Conservation (phyloP, 2,797 vertebrate genomes). For the Ctenochaetus hawaiiensis region DNA sequence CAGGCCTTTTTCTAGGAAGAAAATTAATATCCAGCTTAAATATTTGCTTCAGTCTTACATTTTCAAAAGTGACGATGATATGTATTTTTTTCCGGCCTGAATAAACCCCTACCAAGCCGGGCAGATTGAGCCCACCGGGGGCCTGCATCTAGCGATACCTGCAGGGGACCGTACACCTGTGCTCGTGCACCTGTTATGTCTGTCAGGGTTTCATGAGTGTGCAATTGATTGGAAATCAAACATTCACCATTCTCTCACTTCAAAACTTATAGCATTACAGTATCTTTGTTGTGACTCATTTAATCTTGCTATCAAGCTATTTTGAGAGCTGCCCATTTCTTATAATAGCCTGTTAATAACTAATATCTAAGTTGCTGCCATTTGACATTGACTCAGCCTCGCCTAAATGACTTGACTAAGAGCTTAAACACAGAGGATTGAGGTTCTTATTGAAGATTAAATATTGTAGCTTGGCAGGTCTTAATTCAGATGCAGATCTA, state of each 20-base stretch:
- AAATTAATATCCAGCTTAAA: not conserved
- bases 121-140: not conserved
- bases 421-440: not conserved
- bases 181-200: slow-evolving; percentile 66
- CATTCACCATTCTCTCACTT: not conserved
- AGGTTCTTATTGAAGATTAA: not conserved
- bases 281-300: too few species aligned
- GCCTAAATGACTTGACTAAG: not conserved
- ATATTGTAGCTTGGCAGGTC: not conserved
- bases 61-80: fast-evolving
- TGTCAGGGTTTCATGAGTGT: not conserved
- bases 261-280: not conserved
- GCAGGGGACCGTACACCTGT: slow-evolving; percentile 58
- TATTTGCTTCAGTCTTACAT: not conserved
- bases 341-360: not conserved
- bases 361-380: not conserved
- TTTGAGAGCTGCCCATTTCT: not conserved
- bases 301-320: not conserved
- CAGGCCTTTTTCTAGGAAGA: slow-evolving; percentile 36
- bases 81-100: not conserved
- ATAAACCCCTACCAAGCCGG: not conserved
- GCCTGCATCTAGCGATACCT: slow-evolving; percentile 1
- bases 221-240: not conserved
- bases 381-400: not conserved
- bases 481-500: slow-evolving; percentile 14